These are phyloP conservation scores for Acanthopleura granulata DNA, from an alignment of 2,888 invertebrate genomes.

Conservation along the genomic window DNA sequence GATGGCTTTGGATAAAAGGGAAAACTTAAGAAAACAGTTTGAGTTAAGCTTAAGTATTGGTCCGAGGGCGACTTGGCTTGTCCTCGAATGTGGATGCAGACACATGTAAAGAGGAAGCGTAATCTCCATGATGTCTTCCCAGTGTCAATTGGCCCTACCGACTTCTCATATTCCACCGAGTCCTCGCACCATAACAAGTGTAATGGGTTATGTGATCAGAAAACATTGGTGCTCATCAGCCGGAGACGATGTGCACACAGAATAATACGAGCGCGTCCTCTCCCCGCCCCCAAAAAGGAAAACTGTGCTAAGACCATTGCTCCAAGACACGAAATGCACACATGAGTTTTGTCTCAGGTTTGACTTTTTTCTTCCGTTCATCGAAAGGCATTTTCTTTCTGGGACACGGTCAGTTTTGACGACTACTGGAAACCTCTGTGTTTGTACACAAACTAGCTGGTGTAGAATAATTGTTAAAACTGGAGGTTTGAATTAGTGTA, in stretches of 20 bases:
- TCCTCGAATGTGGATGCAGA: neutral
- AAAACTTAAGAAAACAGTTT: neutral
- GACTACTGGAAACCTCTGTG: neutral
- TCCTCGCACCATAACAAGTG: neutral
- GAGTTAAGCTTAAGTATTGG: neutral
- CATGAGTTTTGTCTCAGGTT: neutral
- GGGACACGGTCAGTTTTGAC: constrained; percentile 13
- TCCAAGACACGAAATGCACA: constrained; percentile 8
- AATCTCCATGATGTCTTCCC: neutral
- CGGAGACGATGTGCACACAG: neutral
- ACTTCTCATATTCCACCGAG: neutral
- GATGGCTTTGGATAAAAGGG: too few species aligned
- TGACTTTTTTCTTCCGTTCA: constrained; percentile 14
- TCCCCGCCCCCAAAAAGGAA: neutral
- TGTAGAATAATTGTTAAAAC: constrained; percentile 18
- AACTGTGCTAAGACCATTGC: neutral
- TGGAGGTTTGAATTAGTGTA: constrained; percentile 14
- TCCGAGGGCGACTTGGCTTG: neutral
- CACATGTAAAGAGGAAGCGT: neutral
- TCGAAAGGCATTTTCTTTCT: neutral
- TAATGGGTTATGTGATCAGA: constrained; percentile 15
- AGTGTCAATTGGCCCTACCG: neutral
- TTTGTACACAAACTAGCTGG: constrained; percentile 15
- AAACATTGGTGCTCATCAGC: neutral
- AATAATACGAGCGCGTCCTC: neutral